A percentile compares a stretch with the other conserved stretches of the same genome.
Evolutionary conservation across 2,113 vertebrate species (phyloP).

Genomic region (Eira barbara): DNA sequence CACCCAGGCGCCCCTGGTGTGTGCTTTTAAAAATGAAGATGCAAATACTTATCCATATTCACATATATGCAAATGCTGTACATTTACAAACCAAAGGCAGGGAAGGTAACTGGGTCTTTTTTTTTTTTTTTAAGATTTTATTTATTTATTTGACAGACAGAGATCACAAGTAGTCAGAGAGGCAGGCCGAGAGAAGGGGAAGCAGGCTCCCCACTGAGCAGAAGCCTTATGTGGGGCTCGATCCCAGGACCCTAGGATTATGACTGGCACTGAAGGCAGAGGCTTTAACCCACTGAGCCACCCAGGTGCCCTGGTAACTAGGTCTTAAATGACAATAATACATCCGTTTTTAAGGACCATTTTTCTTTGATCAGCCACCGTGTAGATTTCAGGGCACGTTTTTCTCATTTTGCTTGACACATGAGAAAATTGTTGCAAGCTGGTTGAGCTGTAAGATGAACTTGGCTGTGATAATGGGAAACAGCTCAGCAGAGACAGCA

Average conservation of each 20-base stretch:
- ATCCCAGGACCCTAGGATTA: too few relatives aligned
- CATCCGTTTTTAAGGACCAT: background rate
- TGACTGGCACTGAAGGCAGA: too few relatives aligned
- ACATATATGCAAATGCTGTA: background rate
- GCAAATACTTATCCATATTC: background rate
- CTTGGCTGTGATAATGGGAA: constrained; percentile 34
- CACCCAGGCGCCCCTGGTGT: too few relatives aligned
- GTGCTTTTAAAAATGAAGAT: background rate
- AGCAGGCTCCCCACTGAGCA: too few relatives aligned
- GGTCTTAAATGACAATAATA: background rate
- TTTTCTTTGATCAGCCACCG: background rate
- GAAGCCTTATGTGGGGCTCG: too few relatives aligned
- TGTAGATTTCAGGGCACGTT: constrained; percentile 37
- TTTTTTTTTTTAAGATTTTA: too few relatives aligned
- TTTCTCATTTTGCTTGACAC: constrained; percentile 52
- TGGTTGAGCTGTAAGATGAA: constrained; percentile 49
- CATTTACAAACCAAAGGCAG: background rate
- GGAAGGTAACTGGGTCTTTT: background rate
- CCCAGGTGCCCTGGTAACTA: background rate
- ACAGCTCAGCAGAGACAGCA: constrained; percentile 42
- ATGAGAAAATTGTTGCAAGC: constrained; percentile 42
- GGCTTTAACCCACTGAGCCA: too few relatives aligned
- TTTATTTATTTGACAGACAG: too few relatives aligned
- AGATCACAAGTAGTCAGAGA: too few relatives aligned
- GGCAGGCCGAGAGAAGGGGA: too few relatives aligned